Conservation (phyloP, 2,113 vertebrate species). For the Orthonyx spaldingii region DNA sequence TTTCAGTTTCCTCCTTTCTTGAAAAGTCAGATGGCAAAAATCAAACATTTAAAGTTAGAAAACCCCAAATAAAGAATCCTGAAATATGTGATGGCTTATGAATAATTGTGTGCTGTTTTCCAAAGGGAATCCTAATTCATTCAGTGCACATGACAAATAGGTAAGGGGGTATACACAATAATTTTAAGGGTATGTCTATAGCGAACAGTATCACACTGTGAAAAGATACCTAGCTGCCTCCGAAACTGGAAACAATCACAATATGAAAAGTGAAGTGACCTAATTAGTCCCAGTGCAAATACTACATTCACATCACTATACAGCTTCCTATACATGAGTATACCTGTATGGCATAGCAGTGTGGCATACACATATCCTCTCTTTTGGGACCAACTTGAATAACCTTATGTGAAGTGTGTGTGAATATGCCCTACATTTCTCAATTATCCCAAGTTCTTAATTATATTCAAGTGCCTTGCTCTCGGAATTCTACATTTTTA, state of each 20-base stretch:
- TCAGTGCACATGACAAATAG: neutral
- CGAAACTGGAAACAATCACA: neutral
- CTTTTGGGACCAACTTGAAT: slow-evolving; percentile 24
- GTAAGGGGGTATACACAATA: neutral
- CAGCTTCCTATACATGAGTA: neutral
- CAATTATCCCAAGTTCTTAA: slow-evolving; percentile 54
- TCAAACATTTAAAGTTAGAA: neutral
- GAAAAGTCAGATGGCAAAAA: slow-evolving; percentile 6
- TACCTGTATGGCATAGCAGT: neutral
- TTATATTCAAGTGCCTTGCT: slow-evolving; percentile 49
- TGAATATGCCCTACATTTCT: slow-evolving; percentile 43
- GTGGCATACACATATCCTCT: neutral
- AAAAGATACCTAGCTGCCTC: neutral
- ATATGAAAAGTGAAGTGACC: slow-evolving; percentile 17
- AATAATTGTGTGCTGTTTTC: neutral
- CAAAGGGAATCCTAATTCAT: neutral
- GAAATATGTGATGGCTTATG: neutral
- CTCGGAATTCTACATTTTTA: slow-evolving; percentile 43
- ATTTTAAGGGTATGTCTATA: neutral
- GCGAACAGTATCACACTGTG: neutral
- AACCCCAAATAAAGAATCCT: neutral
- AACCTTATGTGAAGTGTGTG: slow-evolving; percentile 28
- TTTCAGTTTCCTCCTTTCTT: neutral
- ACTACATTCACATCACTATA: neutral
- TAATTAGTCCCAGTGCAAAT: slow-evolving; percentile 57